Conservation (phyloP, 2,888 invertebrate species). For the Drosophila ustulata region DNA sequence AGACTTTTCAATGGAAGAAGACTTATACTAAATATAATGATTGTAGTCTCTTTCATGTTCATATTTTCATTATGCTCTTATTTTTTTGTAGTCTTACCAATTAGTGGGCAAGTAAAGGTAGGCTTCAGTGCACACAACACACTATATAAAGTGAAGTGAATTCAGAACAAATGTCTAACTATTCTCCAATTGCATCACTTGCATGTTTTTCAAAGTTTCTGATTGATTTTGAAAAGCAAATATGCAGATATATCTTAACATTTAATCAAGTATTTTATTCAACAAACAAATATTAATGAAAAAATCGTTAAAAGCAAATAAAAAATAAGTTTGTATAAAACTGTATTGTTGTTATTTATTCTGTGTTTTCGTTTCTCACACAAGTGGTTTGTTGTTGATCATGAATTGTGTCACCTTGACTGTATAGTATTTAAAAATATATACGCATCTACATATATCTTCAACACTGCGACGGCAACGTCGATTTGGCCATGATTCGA, state of each 20-base stretch:
- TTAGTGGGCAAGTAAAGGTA: slow-evolving; percentile 18
- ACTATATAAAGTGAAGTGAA: slow-evolving; percentile 8
- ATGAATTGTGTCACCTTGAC: slow-evolving; percentile 4
- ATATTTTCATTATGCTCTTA: slow-evolving; percentile 26
- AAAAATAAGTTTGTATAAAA: slow-evolving; percentile 36
- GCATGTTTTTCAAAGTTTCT: slow-evolving; percentile 21
- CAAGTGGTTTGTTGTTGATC: not conserved
- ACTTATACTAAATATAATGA: slow-evolving; percentile 86
- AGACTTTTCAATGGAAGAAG: slow-evolving; percentile 95
- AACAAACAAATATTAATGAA: slow-evolving; percentile 37
- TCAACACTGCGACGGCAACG: not conserved
- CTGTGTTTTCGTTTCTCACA: not conserved
- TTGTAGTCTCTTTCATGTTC: slow-evolving; percentile 10
- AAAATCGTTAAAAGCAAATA: slow-evolving; percentile 35
- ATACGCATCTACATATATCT: not conserved
- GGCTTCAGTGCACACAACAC: slow-evolving; percentile 1
- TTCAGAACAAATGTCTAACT: slow-evolving; percentile 16
- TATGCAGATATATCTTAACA: slow-evolving; percentile 36
- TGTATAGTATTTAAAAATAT: not conserved
- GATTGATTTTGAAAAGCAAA: slow-evolving; percentile 23
- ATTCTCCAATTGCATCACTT: slow-evolving; percentile 37
- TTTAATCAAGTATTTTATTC: slow-evolving; percentile 56
- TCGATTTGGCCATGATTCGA: not conserved
- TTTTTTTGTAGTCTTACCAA: slow-evolving; percentile 18
- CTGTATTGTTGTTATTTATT: not conserved